Evolutionary conservation across 2,113 vertebrate species (phyloP).

Genomic region (Gulo gulo): DNA sequence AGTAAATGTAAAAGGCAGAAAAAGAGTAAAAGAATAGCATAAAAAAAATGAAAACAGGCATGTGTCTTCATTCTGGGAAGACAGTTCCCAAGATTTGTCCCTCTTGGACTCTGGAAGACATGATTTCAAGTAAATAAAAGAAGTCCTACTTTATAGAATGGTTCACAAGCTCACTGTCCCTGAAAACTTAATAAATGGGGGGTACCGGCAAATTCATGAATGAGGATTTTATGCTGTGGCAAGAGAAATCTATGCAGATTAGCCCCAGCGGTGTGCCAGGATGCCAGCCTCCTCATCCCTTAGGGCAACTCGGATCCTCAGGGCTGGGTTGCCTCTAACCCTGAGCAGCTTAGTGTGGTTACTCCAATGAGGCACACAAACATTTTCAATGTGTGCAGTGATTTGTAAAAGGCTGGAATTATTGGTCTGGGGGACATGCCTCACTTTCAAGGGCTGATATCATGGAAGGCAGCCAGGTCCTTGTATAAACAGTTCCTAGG

Average conservation of each 20-base stretch:
- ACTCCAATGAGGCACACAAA: not conserved
- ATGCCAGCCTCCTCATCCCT: not conserved
- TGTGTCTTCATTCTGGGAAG: not conserved
- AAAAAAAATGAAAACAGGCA: not conserved
- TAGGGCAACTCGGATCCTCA: not conserved
- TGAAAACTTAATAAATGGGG: not conserved
- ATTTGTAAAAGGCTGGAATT: constrained; percentile 23
- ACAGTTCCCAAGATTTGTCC: not conserved
- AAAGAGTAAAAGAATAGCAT: not conserved
- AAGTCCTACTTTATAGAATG: constrained; percentile 13
- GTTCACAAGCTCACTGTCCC: not conserved
- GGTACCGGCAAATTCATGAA: not conserved
- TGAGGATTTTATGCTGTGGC: not conserved
- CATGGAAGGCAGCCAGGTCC: not conserved
- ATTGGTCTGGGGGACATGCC: not conserved
- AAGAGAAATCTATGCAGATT: not conserved
- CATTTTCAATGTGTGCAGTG: not conserved
- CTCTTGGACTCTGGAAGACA: not conserved
- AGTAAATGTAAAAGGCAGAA: not conserved
- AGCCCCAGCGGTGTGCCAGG: not conserved
- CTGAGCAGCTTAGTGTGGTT: not conserved
- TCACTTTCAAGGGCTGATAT: not conserved
- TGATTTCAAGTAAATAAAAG: constrained; percentile 31
- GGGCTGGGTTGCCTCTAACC: not conserved
- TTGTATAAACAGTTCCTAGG: not conserved